phyloP scores from a whole-genome alignment of 2,797 vertebrate genomes.

The Nothura maculosa region DNA sequence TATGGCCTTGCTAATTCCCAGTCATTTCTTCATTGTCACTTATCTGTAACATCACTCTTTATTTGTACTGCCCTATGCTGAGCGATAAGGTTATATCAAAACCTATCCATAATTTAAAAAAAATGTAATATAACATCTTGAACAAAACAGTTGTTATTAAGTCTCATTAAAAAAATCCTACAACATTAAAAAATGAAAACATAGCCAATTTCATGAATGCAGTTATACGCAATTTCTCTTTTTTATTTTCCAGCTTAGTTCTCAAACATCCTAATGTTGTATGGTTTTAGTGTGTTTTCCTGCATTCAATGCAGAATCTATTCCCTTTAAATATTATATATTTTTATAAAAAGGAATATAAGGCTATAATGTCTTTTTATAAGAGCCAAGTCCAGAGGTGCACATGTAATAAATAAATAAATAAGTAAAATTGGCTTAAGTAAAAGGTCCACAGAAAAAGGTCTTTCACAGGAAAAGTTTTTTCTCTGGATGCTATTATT shows the following conservation, averaged over 20 bases:
- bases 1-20: slow-evolving; percentile 45
- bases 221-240: background rate
- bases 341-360: background rate
- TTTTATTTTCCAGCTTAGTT: background rate
- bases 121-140: background rate
- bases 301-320: background rate
- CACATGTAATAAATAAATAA: background rate
- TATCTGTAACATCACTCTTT: slow-evolving; percentile 23
- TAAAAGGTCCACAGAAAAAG: background rate
- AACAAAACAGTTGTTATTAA: background rate
- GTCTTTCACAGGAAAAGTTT: background rate
- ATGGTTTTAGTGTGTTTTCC: background rate
- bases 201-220: background rate
- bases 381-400: background rate
- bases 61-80: slow-evolving; percentile 40
- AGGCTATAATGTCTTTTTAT: background rate
- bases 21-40: background rate
- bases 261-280: background rate
- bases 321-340: background rate
- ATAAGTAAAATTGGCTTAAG: background rate
- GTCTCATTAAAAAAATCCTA: background rate
- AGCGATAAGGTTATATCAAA: slow-evolving; percentile 33
- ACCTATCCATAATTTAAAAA: background rate
- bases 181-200: background rate
- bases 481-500: background rate